Evolutionary conservation across 2,113 vertebrate species (phyloP).

Genomic region (Salvelinus fontinalis): DNA sequence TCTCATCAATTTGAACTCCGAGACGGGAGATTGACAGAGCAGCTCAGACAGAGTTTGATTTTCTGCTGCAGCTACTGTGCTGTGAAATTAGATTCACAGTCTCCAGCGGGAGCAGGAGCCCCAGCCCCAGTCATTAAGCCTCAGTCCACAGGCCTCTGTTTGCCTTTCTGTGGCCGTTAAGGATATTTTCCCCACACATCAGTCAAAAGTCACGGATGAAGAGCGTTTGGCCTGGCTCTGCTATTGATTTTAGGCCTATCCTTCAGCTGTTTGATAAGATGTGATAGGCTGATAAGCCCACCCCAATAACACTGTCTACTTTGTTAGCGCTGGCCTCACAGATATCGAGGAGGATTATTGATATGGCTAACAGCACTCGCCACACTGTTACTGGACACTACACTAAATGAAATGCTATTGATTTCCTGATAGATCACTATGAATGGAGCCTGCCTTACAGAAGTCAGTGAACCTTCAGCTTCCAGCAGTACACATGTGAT

Average conservation of each 20-base stretch:
- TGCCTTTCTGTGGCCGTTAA: conserved; percentile 57
- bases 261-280: conserved; percentile 73
- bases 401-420: conserved; percentile 75
- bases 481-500: conserved; percentile 17
- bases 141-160: conserved; percentile 61
- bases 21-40: conserved; percentile 73
- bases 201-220: conserved; percentile 74
- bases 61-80: conserved; percentile 73
- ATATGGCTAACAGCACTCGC: conserved; percentile 75
- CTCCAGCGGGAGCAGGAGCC: conserved; percentile 53
- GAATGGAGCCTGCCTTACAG: conserved; percentile 21
- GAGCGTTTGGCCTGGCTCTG: conserved; percentile 63
- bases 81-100: conserved; percentile 79
- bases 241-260: conserved; percentile 73
- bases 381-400: conserved; percentile 70
- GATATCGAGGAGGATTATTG: conserved; percentile 74
- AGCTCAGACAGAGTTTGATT: conserved; percentile 75
- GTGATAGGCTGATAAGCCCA: conserved; percentile 74
- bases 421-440: conserved; percentile 63
- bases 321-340: conserved; percentile 68
- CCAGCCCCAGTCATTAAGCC: conserved; percentile 63
- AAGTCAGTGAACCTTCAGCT: conserved; percentile 5
- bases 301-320: conserved; percentile 70
- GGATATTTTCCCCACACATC: conserved; percentile 67
- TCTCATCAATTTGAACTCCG: conserved; percentile 70